These are phyloP conservation scores for Busseola fusca DNA, from an alignment of 2,888 invertebrate genomes.

Conservation along the genomic window DNA sequence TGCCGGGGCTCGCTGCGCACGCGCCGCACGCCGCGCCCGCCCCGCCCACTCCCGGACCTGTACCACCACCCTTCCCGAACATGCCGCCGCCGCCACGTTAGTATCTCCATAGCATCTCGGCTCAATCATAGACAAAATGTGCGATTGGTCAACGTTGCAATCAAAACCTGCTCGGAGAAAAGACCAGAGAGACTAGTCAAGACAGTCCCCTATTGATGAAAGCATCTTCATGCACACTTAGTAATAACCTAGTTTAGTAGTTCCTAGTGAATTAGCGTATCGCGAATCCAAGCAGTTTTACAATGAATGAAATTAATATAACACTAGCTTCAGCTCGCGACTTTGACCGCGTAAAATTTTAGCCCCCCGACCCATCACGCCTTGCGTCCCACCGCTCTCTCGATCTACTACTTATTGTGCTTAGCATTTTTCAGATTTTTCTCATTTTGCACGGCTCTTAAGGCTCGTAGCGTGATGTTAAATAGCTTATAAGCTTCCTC, in stretches of 20 bases:
- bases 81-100: slow-evolving; percentile 82
- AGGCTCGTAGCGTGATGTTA: too few species aligned
- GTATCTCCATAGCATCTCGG: slow-evolving; percentile 43
- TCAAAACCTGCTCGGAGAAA: not conserved
- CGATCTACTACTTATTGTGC: too few species aligned
- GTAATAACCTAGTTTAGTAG: not conserved
- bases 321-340: too few species aligned
- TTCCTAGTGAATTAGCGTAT: not conserved
- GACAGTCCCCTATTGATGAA: not conserved
- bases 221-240: not conserved
- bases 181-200: not conserved
- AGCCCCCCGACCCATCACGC: too few species aligned
- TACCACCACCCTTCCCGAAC: slow-evolving; percentile 79
- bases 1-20: slow-evolving; percentile 58
- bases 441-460: too few species aligned
- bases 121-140: not conserved
- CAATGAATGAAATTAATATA: not conserved
- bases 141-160: not conserved
- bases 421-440: too few species aligned
- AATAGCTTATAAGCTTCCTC: too few species aligned
- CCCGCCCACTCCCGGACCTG: slow-evolving; percentile 66
- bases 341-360: too few species aligned
- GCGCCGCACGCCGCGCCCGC: slow-evolving; percentile 65
- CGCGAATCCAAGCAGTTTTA: not conserved
- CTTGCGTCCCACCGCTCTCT: too few species aligned